phyloP scores from a whole-genome alignment of 2,113 vertebrate species.

The Hyperoodon ampullatus region DNA sequence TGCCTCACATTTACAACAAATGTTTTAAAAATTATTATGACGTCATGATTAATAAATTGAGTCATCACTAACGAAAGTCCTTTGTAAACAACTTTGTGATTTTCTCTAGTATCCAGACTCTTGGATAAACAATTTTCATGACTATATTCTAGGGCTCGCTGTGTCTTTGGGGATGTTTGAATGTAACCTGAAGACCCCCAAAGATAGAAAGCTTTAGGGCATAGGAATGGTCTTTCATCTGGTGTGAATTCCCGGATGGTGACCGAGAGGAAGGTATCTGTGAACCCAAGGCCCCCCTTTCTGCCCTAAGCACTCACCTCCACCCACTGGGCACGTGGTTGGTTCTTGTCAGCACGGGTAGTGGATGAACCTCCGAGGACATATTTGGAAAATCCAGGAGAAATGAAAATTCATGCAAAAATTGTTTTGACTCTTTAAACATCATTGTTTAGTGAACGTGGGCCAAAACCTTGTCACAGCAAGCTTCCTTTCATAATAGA shows the following conservation, averaged over 20 bases:
- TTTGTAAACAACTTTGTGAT: not conserved
- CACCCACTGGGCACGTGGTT: fast-evolving
- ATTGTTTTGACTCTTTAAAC: not conserved
- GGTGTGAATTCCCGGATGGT: not conserved
- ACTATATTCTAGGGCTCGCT: not conserved
- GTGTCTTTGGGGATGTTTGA: not conserved
- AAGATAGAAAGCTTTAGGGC: not conserved
- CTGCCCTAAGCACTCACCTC: not conserved
- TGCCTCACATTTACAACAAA: not conserved
- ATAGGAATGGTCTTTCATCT: not conserved
- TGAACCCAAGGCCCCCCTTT: not conserved
- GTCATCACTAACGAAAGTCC: not conserved
- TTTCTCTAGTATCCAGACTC: not conserved
- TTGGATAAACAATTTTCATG: not conserved
- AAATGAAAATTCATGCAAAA: conserved; percentile 30
- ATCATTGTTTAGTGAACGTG: not conserved
- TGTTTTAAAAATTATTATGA: not conserved
- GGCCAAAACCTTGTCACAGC: not conserved
- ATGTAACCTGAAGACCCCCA: not conserved
- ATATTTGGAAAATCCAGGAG: not conserved
- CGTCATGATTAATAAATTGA: not conserved
- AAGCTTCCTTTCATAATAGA: conserved; percentile 48
- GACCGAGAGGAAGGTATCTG: not conserved
- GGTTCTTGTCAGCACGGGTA: not conserved
- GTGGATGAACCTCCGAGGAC: not conserved